These are phyloP conservation scores for Arctia plantaginis DNA, from an alignment of 2,888 invertebrate genomes.

Conservation along the genomic window DNA sequence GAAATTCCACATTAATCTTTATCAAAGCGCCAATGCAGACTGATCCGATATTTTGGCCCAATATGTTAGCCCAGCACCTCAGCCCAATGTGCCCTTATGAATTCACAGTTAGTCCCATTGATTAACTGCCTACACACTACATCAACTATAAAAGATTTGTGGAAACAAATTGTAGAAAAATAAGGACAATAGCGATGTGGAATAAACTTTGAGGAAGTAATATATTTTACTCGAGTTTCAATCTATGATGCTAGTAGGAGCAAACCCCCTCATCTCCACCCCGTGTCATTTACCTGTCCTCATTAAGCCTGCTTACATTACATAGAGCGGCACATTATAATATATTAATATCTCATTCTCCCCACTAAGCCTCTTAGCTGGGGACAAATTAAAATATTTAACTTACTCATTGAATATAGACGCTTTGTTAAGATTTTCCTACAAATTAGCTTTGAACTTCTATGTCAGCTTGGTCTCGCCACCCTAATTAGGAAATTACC, in stretches of 20 bases:
- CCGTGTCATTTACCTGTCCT: constrained; percentile 79
- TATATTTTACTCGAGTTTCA: neutral
- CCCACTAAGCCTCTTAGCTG: constrained; percentile 21
- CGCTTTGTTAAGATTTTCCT: constrained; percentile 2
- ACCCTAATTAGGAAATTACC: neutral
- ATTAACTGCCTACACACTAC: no score
- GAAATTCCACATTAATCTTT: no score
- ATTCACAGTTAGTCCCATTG: no score
- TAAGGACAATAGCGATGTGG: neutral
- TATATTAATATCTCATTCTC: constrained; percentile 35
- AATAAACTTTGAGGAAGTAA: neutral
- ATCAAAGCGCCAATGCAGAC: no score
- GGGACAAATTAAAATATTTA: constrained; percentile 23
- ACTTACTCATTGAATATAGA: neutral
- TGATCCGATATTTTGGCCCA: no score
- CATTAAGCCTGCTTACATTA: constrained; percentile 72
- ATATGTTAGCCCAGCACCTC: no score
- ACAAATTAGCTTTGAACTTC: neutral
- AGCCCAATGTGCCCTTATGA: no score
- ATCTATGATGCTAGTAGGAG: constrained; percentile 47
- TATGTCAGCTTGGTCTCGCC: neutral
- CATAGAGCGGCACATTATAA: constrained; percentile 26
- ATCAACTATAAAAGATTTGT: no score
- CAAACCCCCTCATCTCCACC: constrained; percentile 50
- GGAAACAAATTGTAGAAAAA: no score